These are phyloP conservation scores for Echeneis naucrates DNA, from an alignment of 2,797 vertebrate genomes.

Conservation along the genomic window DNA sequence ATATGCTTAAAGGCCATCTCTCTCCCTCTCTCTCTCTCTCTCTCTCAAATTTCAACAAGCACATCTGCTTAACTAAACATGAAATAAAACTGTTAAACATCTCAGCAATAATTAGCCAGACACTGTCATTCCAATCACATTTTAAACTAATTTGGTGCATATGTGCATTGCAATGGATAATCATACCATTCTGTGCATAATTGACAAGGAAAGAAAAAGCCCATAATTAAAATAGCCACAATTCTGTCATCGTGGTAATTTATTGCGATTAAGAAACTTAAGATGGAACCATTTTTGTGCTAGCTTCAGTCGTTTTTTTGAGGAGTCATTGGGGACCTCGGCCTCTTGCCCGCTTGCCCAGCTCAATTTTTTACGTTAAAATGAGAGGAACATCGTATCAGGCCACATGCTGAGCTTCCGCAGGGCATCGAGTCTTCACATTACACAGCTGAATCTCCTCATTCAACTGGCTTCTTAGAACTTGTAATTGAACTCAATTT, in stretches of 20 bases:
- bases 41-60: not conserved
- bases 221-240: conserved; percentile 53
- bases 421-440: not conserved
- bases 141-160: conserved; percentile 34
- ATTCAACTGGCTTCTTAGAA: conserved; percentile 1
- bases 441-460: conserved; percentile 6
- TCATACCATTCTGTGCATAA: conserved; percentile 45
- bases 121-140: conserved; percentile 1
- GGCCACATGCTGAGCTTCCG: not conserved
- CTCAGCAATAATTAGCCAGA: conserved; percentile 9
- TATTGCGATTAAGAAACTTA: conserved; percentile 47
- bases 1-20: too few species aligned
- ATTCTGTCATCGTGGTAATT: conserved; percentile 52
- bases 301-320: conserved; percentile 2
- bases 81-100: not conserved
- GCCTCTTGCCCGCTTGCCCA: conserved; percentile 14
- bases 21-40: not conserved
- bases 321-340: conserved; percentile 15
- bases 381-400: not conserved
- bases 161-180: conserved; percentile 55
- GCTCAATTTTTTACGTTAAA: conserved; percentile 8
- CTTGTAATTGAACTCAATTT: not conserved
- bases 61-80: not conserved
- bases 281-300: conserved; percentile 24
- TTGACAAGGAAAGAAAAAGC: conserved; percentile 40